These are phyloP conservation scores for Aphelocoma californica DNA, from an alignment of 2,797 vertebrate species.

Conservation along the genomic window DNA sequence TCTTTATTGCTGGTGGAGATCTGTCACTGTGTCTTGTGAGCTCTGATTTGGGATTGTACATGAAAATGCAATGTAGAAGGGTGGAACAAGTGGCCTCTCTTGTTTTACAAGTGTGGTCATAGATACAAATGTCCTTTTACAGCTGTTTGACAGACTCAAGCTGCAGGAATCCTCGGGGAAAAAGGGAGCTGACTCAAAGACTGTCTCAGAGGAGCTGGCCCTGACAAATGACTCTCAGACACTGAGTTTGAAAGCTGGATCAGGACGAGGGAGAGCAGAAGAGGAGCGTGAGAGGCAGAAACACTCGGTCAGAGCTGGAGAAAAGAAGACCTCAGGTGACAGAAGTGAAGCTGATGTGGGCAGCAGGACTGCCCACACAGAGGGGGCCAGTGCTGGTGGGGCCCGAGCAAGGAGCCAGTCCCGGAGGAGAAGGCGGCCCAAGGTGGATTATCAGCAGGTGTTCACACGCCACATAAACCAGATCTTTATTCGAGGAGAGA, in stretches of 20 bases:
- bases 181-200: constrained; percentile 68
- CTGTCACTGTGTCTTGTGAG: neutral
- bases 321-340: constrained; percentile 54
- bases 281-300: constrained; percentile 66
- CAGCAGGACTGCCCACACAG: constrained; percentile 62
- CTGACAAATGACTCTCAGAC: constrained; percentile 71
- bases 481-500: constrained; percentile 96
- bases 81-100: neutral
- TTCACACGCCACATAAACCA: constrained; percentile 93
- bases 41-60: neutral
- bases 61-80: neutral
- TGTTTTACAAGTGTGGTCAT: neutral
- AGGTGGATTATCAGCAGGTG: constrained; percentile 87
- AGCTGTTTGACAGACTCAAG: constrained; percentile 92
- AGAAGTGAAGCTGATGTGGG: constrained; percentile 69
- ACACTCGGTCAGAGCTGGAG: constrained; percentile 45
- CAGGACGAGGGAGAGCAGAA: constrained; percentile 69
- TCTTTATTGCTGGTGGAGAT: neutral
- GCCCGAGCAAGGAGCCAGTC: constrained; percentile 60
- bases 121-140: constrained; percentile 25
- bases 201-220: constrained; percentile 61
- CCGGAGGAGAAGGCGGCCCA: constrained; percentile 71
- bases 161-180: constrained; percentile 81
- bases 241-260: constrained; percentile 61
- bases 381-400: constrained; percentile 59